Base-by-base conservation (phyloP, 2,888 invertebrate species). In the Busseola fusca region DNA sequence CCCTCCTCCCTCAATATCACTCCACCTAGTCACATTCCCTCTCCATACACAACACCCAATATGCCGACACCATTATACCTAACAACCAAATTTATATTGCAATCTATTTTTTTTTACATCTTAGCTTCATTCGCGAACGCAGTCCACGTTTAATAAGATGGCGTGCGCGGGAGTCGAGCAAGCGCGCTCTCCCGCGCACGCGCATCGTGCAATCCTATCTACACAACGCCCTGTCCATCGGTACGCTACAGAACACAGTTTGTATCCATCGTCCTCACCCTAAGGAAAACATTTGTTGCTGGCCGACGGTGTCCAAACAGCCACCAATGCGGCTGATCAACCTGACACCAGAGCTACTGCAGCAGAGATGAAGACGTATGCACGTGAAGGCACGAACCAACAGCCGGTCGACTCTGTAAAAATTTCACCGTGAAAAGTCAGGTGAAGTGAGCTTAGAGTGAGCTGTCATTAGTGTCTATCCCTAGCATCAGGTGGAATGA, bases 201-300 rank as follows among this genome's bases (percentile, higher is more conserved):
- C 84, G 64, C 81, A 69, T 80, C 86, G 87, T 90, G 91, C 93
- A 91, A 90, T 90, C 93, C 93, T 94, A 94, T 93, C 93, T 94
- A 94, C 87, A 90, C 91, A 91, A 89, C 93, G 91, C 92, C 93
- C 93, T 92, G 92, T 93, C 93, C 87, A 91, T 92, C 93, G 91
- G 92, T 94, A 94, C 94, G 87, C 94, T 95, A 95, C 94, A 92
- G 94, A 95, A 94, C 94, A 94, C 95, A 94, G 91, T 93, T 93
- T 93, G 94, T 94, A 95, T 94, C 95, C 94, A 91, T 89, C 92
- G 85, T 88, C 91, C 92, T 91, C 92, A 85, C 86, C 89, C 90
- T 91, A 93, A 91, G 89, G 88, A 91, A 92, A 94, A 93, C 93
- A 91, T 91, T 90, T 89, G 91, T 87, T 77, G 89, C 89, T 87